Evolutionary conservation across 2,888 invertebrate genomes (phyloP), one percentile per base, ranked within the genome.

Genomic region (Ypsolopha scabrella): DNA sequence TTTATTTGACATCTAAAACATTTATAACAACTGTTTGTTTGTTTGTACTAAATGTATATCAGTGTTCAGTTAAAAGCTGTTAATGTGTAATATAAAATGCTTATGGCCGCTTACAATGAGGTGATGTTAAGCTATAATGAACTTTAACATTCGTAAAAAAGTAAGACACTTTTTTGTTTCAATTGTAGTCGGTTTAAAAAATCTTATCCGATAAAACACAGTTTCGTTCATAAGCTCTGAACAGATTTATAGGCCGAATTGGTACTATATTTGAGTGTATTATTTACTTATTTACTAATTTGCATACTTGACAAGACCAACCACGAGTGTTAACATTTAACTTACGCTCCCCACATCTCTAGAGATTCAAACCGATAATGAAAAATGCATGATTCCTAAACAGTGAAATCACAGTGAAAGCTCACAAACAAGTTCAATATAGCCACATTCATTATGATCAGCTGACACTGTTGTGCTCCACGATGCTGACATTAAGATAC

Each of bases 1-100:
- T 85, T 85, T 85, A 85, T 83, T 24, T 86, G 81, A 82, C 82
- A 83, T 82, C 83, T 85, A 83, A 79, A 80, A 80, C 72, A 72
- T 80, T n/a, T 51, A 33, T 82, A 82, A 81, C 83, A 83, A 80
- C 75, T 78, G 76, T 82, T 24, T 24, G 24, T 24, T 24, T 24
- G 24, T 24, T 85, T 83, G 82, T 83, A 85, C 82, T 85, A 85
- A 83, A 43, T 50, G 35, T 80, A 83, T 83, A 81, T 81, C 80
- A 73, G 80, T 83, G 81, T 80, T 70, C 71, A 74, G 74, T 75
- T 80, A 82, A 62, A 73, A 80, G 81, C 80, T 72, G 78, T 80
- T 81, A 80, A 70, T 70, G 67, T 58, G 70, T 77, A 73, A 68
- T 64, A 70, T 65, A 65, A 64, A 67, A 75, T 75, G 70, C 72